A percentile compares a stretch with the other conserved stretches of the same genome.
phyloP scores from a whole-genome alignment of 2,797 vertebrate species.

The Tachyglossus aculeatus region DNA sequence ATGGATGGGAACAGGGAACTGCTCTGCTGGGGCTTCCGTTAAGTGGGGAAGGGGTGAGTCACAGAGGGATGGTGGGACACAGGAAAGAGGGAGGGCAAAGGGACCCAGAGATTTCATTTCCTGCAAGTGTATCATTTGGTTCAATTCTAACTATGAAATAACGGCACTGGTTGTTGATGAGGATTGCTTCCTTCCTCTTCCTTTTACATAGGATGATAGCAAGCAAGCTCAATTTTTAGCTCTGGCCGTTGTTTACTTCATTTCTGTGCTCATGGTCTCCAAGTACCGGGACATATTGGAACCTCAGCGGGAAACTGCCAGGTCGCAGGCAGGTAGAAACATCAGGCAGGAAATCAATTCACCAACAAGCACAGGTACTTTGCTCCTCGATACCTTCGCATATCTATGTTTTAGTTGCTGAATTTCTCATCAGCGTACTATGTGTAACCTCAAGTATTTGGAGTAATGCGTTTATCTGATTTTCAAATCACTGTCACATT shows the following conservation, averaged over 20 bases:
- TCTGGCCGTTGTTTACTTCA: slow-evolving; percentile 97
- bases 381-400: slow-evolving; percentile 5
- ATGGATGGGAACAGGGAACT: no score
- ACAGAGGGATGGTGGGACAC: no score
- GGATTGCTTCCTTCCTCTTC: slow-evolving; percentile 47
- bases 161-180: no score
- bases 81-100: no score
- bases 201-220: slow-evolving; percentile 88
- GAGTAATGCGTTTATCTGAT: background rate
- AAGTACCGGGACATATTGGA: slow-evolving; percentile 98
- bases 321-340: slow-evolving; percentile 91
- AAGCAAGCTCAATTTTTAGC: slow-evolving; percentile 98
- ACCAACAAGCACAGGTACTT: slow-evolving; percentile 96
- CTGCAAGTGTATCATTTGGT: no score
- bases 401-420: background rate
- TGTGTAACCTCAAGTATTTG: background rate
- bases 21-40: no score
- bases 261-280: slow-evolving; percentile 98
- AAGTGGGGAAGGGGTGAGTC: no score
- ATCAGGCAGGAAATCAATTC: slow-evolving; percentile 99
- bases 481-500: background rate
- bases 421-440: no score
- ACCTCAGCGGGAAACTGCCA: slow-evolving; percentile 93
- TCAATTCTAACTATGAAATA: no score
- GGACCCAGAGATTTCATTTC: no score